phyloP scores from a whole-genome alignment of 1,140 invertebrate species.

The Cephus cinctus region DNA sequence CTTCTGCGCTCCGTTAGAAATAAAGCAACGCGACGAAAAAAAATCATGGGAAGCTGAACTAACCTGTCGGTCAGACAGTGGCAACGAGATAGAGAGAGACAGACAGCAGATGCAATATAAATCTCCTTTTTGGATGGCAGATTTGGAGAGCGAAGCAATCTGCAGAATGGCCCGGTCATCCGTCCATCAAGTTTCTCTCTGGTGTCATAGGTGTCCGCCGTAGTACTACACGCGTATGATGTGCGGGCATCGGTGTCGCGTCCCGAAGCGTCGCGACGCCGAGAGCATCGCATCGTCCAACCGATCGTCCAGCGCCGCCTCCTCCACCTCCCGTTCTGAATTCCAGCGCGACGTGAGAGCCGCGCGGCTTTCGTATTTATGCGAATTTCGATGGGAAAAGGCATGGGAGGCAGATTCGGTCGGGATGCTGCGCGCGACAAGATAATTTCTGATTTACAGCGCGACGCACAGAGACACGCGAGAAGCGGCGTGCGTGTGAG shows the following conservation, averaged over 20 bases:
- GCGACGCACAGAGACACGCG: constrained; percentile 10
- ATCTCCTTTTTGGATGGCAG: constrained; percentile 54
- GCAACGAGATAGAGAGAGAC: constrained; percentile 9
- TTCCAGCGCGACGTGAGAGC: too few species aligned
- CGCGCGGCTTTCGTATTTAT: constrained; percentile 40
- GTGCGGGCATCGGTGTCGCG: constrained; percentile 21
- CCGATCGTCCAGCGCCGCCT: too few species aligned
- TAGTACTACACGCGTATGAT: not conserved
- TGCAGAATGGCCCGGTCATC: constrained; percentile 55
- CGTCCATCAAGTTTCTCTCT: constrained; percentile 48
- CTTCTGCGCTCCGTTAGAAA: not conserved
- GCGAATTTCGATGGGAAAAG: constrained; percentile 51
- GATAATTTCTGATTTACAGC: constrained; percentile 57
- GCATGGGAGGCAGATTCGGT: constrained; percentile 38
- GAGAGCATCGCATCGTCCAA: constrained; percentile 7
- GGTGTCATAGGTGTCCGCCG: not conserved
- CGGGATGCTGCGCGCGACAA: too few species aligned
- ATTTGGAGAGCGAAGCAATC: constrained; percentile 53
- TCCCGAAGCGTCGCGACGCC: not conserved
- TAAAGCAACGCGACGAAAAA: constrained; percentile 1
- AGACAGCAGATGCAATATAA: constrained; percentile 41
- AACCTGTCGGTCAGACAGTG: too few species aligned
- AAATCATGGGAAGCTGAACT: not conserved
- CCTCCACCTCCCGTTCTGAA: too few species aligned
- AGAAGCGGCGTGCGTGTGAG: not conserved